Evolutionary conservation across 2,113 vertebrate species (phyloP).

Genomic region (Anhinga rufa): DNA sequence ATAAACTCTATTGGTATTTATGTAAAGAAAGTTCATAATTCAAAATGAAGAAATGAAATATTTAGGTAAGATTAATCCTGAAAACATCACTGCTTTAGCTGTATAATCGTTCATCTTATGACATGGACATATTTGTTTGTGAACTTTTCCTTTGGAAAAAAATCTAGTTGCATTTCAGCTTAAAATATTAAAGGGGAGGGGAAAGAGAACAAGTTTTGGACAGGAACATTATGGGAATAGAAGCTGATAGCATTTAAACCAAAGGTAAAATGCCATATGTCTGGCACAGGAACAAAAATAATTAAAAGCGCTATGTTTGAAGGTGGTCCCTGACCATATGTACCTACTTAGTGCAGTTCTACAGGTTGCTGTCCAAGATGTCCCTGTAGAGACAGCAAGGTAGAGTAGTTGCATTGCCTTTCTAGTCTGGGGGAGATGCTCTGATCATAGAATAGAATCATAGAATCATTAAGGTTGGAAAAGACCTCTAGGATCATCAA

Average conservation of each 20-base stretch:
- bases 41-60: slow-evolving; percentile 43
- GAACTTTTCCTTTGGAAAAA: neutral
- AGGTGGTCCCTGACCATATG: neutral
- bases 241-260: neutral
- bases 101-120: neutral
- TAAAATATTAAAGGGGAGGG: neutral
- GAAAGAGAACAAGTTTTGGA: neutral
- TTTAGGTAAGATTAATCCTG: slow-evolving; percentile 36
- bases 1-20: slow-evolving; percentile 14
- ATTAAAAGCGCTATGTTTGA: neutral
- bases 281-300: neutral
- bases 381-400: neutral
- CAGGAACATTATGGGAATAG: neutral
- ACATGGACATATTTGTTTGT: neutral
- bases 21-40: slow-evolving; percentile 43
- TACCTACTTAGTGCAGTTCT: neutral
- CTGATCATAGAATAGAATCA: no score
- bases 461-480: no score
- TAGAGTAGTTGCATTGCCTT: accelerated
- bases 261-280: neutral
- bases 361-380: neutral
- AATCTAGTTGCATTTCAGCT: neutral
- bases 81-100: neutral
- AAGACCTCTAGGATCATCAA: no score
- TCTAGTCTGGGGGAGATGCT: neutral